These are phyloP conservation scores for Drosophila mayaguana DNA, from an alignment of 2,888 invertebrate genomes.

Conservation along the genomic window DNA sequence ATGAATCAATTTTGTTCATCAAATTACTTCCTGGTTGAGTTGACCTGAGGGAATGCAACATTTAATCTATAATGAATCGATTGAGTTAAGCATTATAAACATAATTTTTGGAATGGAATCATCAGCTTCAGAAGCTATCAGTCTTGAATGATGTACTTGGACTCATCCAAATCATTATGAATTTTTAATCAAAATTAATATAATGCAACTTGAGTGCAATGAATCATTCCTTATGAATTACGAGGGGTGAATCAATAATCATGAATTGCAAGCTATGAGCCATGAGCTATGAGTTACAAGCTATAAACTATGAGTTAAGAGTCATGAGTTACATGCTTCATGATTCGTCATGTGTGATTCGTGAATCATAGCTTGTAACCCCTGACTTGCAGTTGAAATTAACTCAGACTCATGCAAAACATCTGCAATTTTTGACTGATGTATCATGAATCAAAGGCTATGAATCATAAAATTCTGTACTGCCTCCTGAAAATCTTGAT, in stretches of 20 bases:
- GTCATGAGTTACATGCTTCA: neutral
- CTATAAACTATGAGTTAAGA: neutral
- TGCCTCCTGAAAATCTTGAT: slow-evolving; percentile 1
- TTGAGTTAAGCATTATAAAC: neutral
- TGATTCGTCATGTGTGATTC: neutral
- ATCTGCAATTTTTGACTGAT: neutral
- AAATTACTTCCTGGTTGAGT: neutral
- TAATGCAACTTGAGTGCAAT: slow-evolving; percentile 10
- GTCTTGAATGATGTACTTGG: neutral
- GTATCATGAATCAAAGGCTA: slow-evolving; percentile 1
- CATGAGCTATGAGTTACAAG: neutral
- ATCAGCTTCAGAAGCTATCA: slow-evolving; percentile 4
- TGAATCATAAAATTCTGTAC: neutral
- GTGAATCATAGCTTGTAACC: neutral
- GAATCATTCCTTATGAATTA: neutral
- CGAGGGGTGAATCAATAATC: too few relatives aligned
- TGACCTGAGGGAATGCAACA: neutral
- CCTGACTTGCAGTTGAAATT: neutral
- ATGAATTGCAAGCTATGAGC: neutral
- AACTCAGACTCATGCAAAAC: neutral
- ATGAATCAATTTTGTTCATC: neutral
- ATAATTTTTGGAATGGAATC: neutral
- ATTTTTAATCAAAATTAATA: slow-evolving; percentile 12
- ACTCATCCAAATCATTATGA: slow-evolving; percentile 4
- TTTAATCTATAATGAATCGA: neutral